Evolutionary conservation across 2,888 invertebrate genomes (phyloP), one percentile per base, ranked within the genome.

Genomic region (Diaprepes abbreviatus): DNA sequence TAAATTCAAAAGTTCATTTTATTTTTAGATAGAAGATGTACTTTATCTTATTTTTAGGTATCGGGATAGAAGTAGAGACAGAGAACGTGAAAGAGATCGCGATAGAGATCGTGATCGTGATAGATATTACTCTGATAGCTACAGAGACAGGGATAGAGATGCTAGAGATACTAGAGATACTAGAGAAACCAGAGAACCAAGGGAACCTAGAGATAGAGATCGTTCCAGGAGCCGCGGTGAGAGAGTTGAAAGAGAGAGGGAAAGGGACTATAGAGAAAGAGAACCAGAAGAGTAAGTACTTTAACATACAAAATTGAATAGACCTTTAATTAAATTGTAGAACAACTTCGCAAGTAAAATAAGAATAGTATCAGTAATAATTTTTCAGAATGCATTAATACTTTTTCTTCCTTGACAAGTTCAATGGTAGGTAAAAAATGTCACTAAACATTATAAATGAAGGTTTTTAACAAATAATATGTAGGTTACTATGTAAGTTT

Each of bases 181-280:
- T 9, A 45, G 48, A 28, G 48, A 50, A 16, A 28, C 48, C 16
- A 21, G 48, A n/a, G 48, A 50, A 28, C 28, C 48, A 6, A 84
- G 89, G 62, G 89, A 89, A 66, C 14, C 28, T 12, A 85, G 88
- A 58, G 86, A 86, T 52, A 78, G 86, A 12, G 85, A 85, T 40
- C 78, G 85, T 43, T 87, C 88, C 62, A 83, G 88, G 48, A 87
- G 88, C 74, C 84, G 88, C 60, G 87, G 88, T 64, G 87, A 88
- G 67, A 84, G 89, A 62, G 92, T 24, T 17, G 68, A 92, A 74
- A 85, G 87, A 82, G 92, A 86, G 80, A 87, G 79, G 84, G 90
- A 87, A 78, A 83, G 89, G 33, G 92, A 93, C 78, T 93, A 93
- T 82, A 88, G 92, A 74, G 93, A 92, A 74, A 87, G 92, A 77